phyloP scores from a whole-genome alignment of 2,888 invertebrate genomes.

The Sphinx pinastri region DNA sequence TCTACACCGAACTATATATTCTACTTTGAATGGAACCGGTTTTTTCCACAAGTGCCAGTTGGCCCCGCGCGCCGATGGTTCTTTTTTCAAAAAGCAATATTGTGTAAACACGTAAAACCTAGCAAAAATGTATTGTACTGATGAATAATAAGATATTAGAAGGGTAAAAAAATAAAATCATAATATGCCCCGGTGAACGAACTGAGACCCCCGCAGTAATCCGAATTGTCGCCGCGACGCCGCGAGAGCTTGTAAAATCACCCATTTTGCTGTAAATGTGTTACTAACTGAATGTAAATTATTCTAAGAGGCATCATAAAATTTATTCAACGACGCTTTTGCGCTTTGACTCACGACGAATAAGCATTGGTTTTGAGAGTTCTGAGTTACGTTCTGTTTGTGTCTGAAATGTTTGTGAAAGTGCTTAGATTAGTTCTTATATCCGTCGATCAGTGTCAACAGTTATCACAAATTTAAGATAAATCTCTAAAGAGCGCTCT shows the following conservation, averaged over 20 bases:
- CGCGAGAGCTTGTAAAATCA: conserved; percentile 16
- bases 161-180: neutral
- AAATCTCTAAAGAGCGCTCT: no score
- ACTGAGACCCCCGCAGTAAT: conserved; percentile 15
- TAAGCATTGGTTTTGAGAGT: neutral
- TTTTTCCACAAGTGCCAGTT: no score
- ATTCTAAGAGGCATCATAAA: conserved; percentile 16
- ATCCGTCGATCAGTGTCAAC: no score
- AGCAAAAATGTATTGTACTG: neutral
- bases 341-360: neutral
- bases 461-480: no score
- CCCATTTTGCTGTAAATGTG: conserved; percentile 17
- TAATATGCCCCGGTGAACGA: neutral
- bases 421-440: no score
- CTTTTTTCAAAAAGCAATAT: no score
- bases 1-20: no score
- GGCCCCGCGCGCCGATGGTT: no score
- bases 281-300: conserved; percentile 23
- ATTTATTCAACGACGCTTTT: conserved; percentile 10
- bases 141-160: neutral
- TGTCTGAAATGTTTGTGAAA: no score
- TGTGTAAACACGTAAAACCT: no score
- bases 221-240: neutral
- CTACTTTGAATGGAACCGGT: no score
- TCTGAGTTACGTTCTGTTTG: neutral